phyloP scores from a whole-genome alignment of 2,888 invertebrate species.

The Erannis defoliaria region DNA sequence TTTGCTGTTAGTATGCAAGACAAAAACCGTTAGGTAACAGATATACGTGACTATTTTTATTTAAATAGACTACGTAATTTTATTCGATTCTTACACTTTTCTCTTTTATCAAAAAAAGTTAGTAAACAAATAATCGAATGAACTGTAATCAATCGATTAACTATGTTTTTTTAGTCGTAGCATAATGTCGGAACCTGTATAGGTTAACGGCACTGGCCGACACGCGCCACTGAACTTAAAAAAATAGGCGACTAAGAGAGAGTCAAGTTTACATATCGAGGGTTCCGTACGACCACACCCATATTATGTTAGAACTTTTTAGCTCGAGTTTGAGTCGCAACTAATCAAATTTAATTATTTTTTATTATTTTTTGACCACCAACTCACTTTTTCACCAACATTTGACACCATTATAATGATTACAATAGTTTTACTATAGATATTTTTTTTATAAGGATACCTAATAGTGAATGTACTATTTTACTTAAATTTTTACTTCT shows the following conservation, averaged over 20 bases:
- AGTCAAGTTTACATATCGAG: background rate
- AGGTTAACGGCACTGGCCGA: constrained; percentile 55
- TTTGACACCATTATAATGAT: too few species aligned
- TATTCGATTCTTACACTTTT: background rate
- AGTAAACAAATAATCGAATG: background rate
- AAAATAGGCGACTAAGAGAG: constrained; percentile 47
- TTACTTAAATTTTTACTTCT: too few species aligned
- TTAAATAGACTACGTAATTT: too few species aligned
- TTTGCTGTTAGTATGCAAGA: constrained; percentile 12
- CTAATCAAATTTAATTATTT: too few species aligned
- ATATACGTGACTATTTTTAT: constrained; percentile 11
- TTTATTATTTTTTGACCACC: too few species aligned
- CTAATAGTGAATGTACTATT: too few species aligned
- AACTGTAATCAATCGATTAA: background rate
- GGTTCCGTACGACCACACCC: background rate
- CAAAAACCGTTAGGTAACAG: constrained; percentile 12
- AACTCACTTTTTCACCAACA: too few species aligned
- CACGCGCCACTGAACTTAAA: constrained; percentile 52
- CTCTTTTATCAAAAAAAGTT: background rate
- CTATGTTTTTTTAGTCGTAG: constrained; percentile 21
- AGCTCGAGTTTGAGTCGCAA: too few species aligned
- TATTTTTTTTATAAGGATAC: too few species aligned
- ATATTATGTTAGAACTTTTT: too few species aligned
- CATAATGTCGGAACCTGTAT: constrained; percentile 43
- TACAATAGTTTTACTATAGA: too few species aligned